These are phyloP conservation scores for Campodea augens DNA, from an alignment of 1,140 invertebrate genomes.

Conservation along the genomic window DNA sequence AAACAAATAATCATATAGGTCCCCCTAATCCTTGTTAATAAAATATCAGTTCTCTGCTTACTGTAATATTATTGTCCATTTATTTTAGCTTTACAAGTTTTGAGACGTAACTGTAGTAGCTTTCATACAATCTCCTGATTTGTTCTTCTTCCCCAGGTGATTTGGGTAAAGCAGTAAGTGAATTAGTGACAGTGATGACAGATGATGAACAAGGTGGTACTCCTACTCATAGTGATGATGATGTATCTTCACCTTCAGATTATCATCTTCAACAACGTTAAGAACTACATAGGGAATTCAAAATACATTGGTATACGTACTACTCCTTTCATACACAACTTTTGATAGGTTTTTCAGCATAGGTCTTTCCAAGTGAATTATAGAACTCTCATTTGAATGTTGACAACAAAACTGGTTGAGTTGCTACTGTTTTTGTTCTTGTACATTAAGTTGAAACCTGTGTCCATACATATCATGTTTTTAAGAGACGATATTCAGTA, in stretches of 20 bases:
- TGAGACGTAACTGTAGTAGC: slow-evolving; percentile 2
- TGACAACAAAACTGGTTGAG: too few species aligned
- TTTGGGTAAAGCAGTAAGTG: slow-evolving; percentile 62
- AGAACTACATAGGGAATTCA: too few species aligned
- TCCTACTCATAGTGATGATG: slow-evolving; percentile 4
- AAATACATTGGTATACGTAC: too few species aligned
- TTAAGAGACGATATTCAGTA: too few species aligned
- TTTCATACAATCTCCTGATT: slow-evolving; percentile 10
- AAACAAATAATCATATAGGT: background rate
- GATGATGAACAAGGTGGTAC: slow-evolving; percentile 34
- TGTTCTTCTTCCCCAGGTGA: slow-evolving; percentile 37
- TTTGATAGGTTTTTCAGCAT: too few species aligned
- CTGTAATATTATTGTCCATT: background rate
- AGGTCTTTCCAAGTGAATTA: too few species aligned
- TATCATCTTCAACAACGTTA: background rate
- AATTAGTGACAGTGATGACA: slow-evolving; percentile 70
- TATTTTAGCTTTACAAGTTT: background rate
- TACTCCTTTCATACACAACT: too few species aligned
- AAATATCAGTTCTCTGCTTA: background rate
- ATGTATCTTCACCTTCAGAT: background rate
- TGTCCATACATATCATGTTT: too few species aligned
- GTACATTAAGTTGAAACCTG: too few species aligned
- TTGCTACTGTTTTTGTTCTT: too few species aligned
- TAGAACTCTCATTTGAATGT: too few species aligned
- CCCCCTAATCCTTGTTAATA: background rate